Conservation (phyloP, 2,888 invertebrate genomes). For the Barypeithes pellucidus region DNA sequence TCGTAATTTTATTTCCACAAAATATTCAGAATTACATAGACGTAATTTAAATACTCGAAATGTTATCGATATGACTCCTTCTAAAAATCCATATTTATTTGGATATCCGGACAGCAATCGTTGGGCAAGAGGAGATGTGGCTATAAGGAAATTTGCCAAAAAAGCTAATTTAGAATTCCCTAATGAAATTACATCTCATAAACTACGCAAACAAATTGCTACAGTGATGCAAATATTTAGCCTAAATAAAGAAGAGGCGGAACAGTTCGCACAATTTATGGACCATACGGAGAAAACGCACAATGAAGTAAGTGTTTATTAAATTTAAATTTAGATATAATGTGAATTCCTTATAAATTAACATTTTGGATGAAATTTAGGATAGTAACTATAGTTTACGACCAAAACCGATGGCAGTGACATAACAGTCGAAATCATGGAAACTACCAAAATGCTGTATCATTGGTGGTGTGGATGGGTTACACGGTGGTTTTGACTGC, state of each 20-base stretch:
- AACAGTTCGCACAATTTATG: conserved; percentile 54
- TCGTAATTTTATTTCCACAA: conserved; percentile 21
- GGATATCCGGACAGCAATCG: conserved; percentile 54
- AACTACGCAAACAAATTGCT: conserved; percentile 58
- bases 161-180: conserved; percentile 56
- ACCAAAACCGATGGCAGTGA: neutral
- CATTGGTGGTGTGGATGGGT: too few species aligned
- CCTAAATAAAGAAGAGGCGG: conserved; percentile 48
- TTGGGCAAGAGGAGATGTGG: conserved; percentile 57
- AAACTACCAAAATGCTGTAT: too few species aligned
- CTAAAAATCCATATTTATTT: conserved; percentile 57
- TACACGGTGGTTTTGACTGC: too few species aligned
- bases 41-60: conserved; percentile 42
- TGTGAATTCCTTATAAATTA: neutral
- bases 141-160: conserved; percentile 55
- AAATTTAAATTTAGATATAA: neutral
- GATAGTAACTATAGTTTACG: neutral
- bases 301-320: conserved; percentile 42
- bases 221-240: conserved; percentile 56
- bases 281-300: conserved; percentile 56
- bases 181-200: conserved; percentile 52
- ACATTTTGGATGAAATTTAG: neutral
- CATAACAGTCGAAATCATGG: too few species aligned
- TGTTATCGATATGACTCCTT: conserved; percentile 50
- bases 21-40: conserved; percentile 35